Base-by-base conservation (phyloP, 2,113 vertebrate genomes). In the Pseudolaguvia tuberculata region DNA sequence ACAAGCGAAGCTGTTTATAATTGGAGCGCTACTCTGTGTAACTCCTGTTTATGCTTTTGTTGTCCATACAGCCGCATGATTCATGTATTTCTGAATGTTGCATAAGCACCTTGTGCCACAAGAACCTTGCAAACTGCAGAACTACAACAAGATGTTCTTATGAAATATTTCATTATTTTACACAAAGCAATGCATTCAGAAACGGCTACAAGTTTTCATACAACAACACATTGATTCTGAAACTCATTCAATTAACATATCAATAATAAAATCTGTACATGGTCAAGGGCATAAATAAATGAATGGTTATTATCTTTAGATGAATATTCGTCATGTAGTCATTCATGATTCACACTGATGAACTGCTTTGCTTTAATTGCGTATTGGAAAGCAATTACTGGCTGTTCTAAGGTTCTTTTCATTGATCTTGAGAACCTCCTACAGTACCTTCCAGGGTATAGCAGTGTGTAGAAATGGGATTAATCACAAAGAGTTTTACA, bases 351-450 rank as follows among this genome's bases (percentile, higher is more conserved):
- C 58, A 45, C 47, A 7, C 53, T 78, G 81, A 82, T 79, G 66
- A 79, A 82, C 77, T 23, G 74, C 55, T 9, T 14, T 50, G 62
- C 47, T 71, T 82, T 78, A 79, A 80, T 79, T 74, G 75, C 58
- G 51, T 75, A 71, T 71, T 48, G 75, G 27, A 68, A 78, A 59
- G 55, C 21, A 77, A 79, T 82, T 80, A 78, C 66, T 52, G 68
- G 75, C 67, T 67, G 59, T 63, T 77, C 61, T 39, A 12, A 66
- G 29, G 57, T 74, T 50, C 48, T 57, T 72, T 74, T 73, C 62
- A 21, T 70, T 72, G 45, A n/a, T 66, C 57, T 73, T 39, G 52
- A 51, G 53, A 58, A 21, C 53, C 3, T 27, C 25, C 57, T 47
- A 9, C 42, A 48, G 70, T 52, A 61, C 29, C 12, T 25, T 59